Percentiles rank a stretch among this genome's conserved stretches.
These are phyloP conservation scores for Corythoichthys intestinalis DNA, from an alignment of 2,113 vertebrate species.

Conservation along the genomic window DNA sequence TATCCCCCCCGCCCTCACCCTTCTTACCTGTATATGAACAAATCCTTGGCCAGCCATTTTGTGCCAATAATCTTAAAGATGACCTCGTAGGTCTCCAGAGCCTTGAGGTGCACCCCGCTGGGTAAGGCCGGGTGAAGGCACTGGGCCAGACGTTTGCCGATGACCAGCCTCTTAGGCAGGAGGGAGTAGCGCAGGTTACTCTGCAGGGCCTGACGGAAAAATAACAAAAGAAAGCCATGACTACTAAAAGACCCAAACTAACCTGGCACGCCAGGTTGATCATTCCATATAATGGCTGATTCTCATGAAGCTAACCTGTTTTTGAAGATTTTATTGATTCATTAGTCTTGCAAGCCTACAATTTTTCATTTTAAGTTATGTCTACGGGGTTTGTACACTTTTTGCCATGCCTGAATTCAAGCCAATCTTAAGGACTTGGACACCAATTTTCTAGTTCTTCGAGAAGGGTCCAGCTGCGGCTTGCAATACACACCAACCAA, in stretches of 20 bases:
- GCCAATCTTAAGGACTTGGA: too few species aligned
- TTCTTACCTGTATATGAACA: conserved; percentile 86
- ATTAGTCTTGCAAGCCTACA: too few species aligned
- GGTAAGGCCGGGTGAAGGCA: conserved; percentile 94
- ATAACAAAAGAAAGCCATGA: background rate
- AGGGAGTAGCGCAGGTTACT: conserved; percentile 93
- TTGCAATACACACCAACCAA: too few species aligned
- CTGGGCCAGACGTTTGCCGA: conserved; percentile 93
- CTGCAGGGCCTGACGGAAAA: conserved; percentile 83
- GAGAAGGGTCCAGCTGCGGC: too few species aligned
- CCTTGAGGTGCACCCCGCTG: conserved; percentile 94
- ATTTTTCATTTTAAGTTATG: too few species aligned
- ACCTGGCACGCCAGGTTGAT: too few species aligned
- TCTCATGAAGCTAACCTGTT: too few species aligned
- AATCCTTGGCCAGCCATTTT: conserved; percentile 87
- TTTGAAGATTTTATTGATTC: too few species aligned
- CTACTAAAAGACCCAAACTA: background rate
- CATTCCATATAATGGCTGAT: too few species aligned
- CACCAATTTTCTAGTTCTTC: too few species aligned
- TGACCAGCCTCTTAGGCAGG: conserved; percentile 84
- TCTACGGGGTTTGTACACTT: too few species aligned
- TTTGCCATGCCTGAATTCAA: too few species aligned
- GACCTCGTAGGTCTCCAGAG: conserved; percentile 94
- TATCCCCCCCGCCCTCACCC: background rate
- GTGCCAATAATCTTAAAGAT: conserved; percentile 98